Conservation (phyloP, 2,113 vertebrate genomes). For the Chamaetylas fuelleborni region DNA sequence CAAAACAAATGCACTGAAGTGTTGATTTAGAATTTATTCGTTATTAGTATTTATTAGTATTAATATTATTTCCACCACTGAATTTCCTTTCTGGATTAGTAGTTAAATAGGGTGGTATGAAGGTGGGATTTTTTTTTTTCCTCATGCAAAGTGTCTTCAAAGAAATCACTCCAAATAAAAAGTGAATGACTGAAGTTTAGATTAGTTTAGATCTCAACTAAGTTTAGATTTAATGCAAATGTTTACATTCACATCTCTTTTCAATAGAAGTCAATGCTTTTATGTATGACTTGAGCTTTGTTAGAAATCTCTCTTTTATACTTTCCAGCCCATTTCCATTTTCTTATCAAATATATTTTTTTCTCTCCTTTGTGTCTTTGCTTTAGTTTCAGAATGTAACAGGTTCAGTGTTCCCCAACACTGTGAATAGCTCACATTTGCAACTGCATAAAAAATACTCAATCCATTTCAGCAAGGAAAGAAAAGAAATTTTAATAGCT, state of each 20-base stretch:
- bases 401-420: background rate
- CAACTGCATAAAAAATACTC: background rate
- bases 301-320: background rate
- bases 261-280: background rate
- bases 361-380: background rate
- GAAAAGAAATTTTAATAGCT: background rate
- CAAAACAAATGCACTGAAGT: background rate
- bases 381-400: background rate
- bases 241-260: background rate
- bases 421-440: background rate
- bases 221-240: background rate
- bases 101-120: background rate
- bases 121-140: background rate
- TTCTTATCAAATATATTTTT: background rate
- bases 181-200: background rate
- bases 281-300: background rate
- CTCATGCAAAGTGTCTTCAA: background rate
- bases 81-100: background rate
- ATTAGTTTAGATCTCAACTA: background rate
- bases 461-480: conserved; percentile 3
- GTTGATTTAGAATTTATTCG: background rate
- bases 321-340: background rate
- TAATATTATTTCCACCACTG: background rate
- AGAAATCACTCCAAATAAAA: background rate
- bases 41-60: no score